Conservation (phyloP, 2,797 vertebrate genomes). For the Silurus lanzhouensis region DNA sequence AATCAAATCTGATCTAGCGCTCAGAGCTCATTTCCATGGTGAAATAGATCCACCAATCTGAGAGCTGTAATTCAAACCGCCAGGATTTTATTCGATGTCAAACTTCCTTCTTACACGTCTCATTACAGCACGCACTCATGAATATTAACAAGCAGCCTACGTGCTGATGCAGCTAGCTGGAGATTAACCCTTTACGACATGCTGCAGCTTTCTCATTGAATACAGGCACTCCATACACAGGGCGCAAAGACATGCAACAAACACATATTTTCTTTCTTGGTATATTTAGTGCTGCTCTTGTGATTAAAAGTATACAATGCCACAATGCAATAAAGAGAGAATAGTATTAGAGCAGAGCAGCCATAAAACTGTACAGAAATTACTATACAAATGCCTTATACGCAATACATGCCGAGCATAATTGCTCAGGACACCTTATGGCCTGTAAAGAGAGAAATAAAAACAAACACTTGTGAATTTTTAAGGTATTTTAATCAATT, state of each 20-base stretch:
- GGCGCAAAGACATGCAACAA: neutral
- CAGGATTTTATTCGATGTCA: constrained; percentile 66
- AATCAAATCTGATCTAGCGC: constrained; percentile 69
- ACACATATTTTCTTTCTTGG: neutral
- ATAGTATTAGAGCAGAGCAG: neutral
- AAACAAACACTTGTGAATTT: neutral
- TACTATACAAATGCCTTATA: neutral
- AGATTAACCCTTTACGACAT: constrained; percentile 73
- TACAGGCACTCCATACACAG: neutral
- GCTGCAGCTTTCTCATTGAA: constrained; percentile 36
- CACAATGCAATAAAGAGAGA: neutral
- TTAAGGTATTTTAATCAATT: neutral
- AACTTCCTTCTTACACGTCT: constrained; percentile 66
- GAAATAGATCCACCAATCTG: constrained; percentile 71
- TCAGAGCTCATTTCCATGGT: constrained; percentile 72
- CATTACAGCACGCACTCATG: constrained; percentile 75
- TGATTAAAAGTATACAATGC: neutral
- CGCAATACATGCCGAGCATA: neutral
- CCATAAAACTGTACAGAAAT: neutral
- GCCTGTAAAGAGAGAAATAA: neutral
- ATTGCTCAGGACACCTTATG: neutral
- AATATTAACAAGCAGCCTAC: constrained; percentile 70
- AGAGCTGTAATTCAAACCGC: constrained; percentile 56
- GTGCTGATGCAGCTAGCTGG: constrained; percentile 46
- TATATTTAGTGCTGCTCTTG: neutral